A percentile compares a stretch with the other conserved stretches of the same genome.
phyloP scores from a whole-genome alignment of 2,888 invertebrate species.

The Anthrax anthrax region DNA sequence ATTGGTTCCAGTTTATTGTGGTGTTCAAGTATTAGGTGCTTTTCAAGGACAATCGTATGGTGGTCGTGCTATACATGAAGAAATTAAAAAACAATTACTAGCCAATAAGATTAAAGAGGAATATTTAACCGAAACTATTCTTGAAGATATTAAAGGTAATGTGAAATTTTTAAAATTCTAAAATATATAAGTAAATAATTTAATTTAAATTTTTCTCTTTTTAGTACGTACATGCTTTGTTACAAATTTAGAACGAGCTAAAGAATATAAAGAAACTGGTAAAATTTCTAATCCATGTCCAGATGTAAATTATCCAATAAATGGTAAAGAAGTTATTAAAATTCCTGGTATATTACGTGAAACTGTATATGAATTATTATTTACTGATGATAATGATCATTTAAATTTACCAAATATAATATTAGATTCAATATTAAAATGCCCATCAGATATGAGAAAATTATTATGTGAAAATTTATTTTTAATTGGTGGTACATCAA shows the following conservation, averaged over 20 bases:
- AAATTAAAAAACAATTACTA: slow-evolving; percentile 39
- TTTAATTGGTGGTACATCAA: slow-evolving; percentile 73
- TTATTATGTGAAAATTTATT: slow-evolving; percentile 70
- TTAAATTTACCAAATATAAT: slow-evolving; percentile 72
- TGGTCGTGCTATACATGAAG: slow-evolving; percentile 54
- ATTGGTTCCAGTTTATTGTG: slow-evolving; percentile 73
- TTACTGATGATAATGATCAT: slow-evolving; percentile 70
- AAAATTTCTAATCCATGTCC: slow-evolving; percentile 40
- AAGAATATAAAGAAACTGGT: slow-evolving; percentile 35
- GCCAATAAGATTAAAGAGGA: slow-evolving; percentile 30
- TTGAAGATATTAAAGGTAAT: slow-evolving; percentile 63
- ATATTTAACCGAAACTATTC: slow-evolving; percentile 37
- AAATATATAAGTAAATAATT: not conserved
- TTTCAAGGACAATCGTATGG: slow-evolving; percentile 72
- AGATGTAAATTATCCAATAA: slow-evolving; percentile 50
- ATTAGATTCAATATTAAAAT: slow-evolving; percentile 64
- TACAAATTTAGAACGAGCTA: slow-evolving; percentile 54
- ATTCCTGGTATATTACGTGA: slow-evolving; percentile 63
- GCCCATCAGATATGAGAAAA: slow-evolving; percentile 69
- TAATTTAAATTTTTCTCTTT: not conserved
- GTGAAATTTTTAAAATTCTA: not conserved
- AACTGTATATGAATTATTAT: slow-evolving; percentile 69
- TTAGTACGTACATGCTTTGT: slow-evolving; percentile 79
- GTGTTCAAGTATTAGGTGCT: slow-evolving; percentile 70
- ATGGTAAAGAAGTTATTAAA: slow-evolving; percentile 45